Evolutionary conservation across 2,113 vertebrate species (phyloP).

Genomic region (Callopanchax toddi): DNA sequence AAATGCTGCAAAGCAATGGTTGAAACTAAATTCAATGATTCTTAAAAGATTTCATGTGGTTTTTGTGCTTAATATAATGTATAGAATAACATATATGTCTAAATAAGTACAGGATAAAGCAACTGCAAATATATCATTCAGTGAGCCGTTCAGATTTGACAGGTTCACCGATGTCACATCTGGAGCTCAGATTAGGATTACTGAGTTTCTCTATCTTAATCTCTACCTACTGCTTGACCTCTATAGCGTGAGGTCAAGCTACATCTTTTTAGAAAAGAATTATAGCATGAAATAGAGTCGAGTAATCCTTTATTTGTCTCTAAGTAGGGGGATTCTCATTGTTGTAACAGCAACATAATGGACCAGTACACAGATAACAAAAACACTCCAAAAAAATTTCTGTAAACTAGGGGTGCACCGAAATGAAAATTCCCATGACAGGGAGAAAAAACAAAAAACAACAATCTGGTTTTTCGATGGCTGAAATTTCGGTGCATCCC

Average conservation of each 20-base stretch:
- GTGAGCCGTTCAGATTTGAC: neutral
- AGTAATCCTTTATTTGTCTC: neutral
- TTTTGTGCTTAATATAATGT: too few species aligned
- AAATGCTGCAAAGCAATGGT: constrained; percentile 3
- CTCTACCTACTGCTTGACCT: neutral
- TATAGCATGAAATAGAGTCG: neutral
- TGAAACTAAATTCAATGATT: neutral
- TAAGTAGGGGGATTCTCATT: too few species aligned
- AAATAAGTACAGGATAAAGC: neutral
- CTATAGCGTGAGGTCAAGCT: neutral
- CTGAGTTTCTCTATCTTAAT: neutral
- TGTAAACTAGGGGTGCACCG: too few species aligned
- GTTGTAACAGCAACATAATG: too few species aligned
- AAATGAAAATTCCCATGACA: too few species aligned
- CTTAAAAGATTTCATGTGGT: too few species aligned
- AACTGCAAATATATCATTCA: neutral
- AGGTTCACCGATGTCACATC: neutral
- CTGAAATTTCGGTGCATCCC: too few species aligned
- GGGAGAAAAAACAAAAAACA: too few species aligned
- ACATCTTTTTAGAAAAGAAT: neutral
- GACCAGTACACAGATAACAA: too few species aligned
- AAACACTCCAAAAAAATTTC: too few species aligned
- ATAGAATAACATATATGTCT: neutral
- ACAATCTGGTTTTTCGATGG: too few species aligned
- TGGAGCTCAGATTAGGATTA: neutral